phyloP scores from a whole-genome alignment of 2,797 vertebrate genomes.

The Saguinus oedipus region DNA sequence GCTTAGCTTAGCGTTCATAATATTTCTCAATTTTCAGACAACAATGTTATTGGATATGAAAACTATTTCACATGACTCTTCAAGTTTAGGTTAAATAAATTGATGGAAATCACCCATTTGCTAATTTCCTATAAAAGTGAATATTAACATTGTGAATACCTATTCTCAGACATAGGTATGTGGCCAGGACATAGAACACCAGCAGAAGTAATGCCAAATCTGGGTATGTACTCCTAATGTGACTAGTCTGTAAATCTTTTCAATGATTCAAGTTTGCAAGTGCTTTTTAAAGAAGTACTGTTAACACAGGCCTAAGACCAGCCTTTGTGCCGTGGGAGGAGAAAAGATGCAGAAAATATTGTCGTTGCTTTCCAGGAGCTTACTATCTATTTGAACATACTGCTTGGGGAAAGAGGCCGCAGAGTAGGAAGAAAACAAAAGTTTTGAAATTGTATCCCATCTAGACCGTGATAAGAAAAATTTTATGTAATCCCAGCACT shows the following conservation, averaged over 20 bases:
- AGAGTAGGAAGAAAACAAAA: not conserved
- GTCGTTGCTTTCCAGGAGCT: not conserved
- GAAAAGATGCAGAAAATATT: not conserved
- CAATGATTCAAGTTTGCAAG: not conserved
- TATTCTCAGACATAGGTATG: not conserved
- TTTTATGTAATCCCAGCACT: not conserved
- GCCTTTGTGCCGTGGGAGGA: not conserved
- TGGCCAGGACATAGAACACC: not conserved
- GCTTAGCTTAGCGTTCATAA: constrained; percentile 35
- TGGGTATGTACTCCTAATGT: not conserved
- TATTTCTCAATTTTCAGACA: constrained; percentile 14
- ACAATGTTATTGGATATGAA: constrained; percentile 17
- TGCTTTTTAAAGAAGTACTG: not conserved
- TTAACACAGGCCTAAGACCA: not conserved
- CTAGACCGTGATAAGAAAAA: not conserved
- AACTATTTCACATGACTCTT: not conserved
- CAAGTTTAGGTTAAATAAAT: not conserved
- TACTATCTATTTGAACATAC: not conserved
- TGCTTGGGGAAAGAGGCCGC: not conserved
- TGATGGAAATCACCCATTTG: not conserved
- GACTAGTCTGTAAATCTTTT: not conserved
- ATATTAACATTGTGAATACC: not conserved
- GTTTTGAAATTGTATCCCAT: not conserved
- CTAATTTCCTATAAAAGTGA: constrained; percentile 40
- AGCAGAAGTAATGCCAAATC: no score